phyloP scores from a whole-genome alignment of 2,113 vertebrate species.

The Harpagus bidentatus region DNA sequence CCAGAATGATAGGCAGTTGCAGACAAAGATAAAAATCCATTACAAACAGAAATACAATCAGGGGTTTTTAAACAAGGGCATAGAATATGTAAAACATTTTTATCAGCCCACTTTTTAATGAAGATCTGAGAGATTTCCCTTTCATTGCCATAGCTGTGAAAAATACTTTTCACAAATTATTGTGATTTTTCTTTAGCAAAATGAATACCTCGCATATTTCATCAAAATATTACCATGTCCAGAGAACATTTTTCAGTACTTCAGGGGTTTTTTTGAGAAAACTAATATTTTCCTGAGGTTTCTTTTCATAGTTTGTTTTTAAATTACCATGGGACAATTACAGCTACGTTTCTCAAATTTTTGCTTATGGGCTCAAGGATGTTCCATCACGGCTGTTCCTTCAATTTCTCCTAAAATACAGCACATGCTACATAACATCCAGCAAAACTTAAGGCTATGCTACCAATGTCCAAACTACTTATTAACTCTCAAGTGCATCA shows the following conservation, averaged over 20 bases:
- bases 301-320: background rate
- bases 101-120: background rate
- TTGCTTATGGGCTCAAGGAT: background rate
- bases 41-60: background rate
- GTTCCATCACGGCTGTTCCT: background rate
- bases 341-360: background rate
- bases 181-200: background rate
- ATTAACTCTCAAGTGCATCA: background rate
- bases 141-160: background rate
- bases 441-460: background rate
- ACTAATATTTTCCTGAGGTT: background rate
- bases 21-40: background rate
- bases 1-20: background rate
- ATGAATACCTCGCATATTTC: background rate
- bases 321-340: background rate
- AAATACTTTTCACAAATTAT: background rate
- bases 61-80: background rate
- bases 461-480: background rate
- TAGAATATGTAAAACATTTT: background rate
- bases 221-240: background rate
- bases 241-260: background rate
- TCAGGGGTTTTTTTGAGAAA: background rate
- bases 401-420: background rate
- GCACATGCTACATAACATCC: background rate
- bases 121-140: background rate